Evolutionary conservation across 1,140 invertebrate species (phyloP), one percentile per base, ranked within the genome.

Genomic region (Penaeus vannamei): DNA sequence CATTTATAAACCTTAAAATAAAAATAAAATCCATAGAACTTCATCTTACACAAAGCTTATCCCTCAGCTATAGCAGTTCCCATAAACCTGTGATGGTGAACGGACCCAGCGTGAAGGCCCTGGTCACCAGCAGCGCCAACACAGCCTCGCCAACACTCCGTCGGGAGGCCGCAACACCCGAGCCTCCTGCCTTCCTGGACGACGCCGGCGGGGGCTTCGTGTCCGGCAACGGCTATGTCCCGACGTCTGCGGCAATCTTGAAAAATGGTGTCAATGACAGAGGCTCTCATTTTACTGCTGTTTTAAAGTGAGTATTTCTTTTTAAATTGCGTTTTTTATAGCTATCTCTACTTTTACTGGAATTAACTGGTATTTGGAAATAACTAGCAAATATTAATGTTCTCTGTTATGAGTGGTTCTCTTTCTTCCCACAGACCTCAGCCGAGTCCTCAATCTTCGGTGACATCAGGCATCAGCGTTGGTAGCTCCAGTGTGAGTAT

Each of bases 401-500:
- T 7, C 20, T 66, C 69, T 19, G 36, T 26, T 32, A 3, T 53
- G 2, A n/a, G 46, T 82, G 36, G 29, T 59, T 89, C 53, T 69
- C 60, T 8, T n/a, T 60, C n/a, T 32, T 83, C 62, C 22, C 29
- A 22, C 77, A 91, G 91, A 62, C 91, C 91, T 23, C 91, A 91
- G 62, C 86, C 91, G 26, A 91, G 89, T 82, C 89, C 91, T 1
- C 91, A 91, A 79, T 91, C 91, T n/a, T 91, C 91, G n/a, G 86
- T 91, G 60, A 91, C 91, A 26, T 91, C 91, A 64, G 89, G 86
- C 26, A 90, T 91, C 89, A 91, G 91, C 89, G 83, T 90, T 83
- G 89, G 89, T 19, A 90, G 89, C 80, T 91, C 91, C 85, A 88
- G 89, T 81, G 91, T 91, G 89, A 91, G 91, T 91, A 88, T 85